Percentiles rank a stretch among this genome's conserved stretches.
phyloP scores from a whole-genome alignment of 2,888 invertebrate species.

The Labia minor region DNA sequence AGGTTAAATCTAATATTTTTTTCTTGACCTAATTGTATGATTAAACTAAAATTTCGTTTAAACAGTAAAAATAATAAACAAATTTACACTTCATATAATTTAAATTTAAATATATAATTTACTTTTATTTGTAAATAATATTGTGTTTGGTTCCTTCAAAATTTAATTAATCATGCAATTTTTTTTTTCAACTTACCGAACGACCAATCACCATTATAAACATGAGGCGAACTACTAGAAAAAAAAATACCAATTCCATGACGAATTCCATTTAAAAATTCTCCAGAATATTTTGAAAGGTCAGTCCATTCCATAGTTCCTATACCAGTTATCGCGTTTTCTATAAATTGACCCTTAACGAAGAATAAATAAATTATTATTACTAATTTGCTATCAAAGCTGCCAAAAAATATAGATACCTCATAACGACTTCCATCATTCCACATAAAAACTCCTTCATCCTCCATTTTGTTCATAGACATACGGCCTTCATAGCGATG shows the following conservation, averaged over 20 bases:
- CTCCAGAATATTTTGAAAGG: constrained; percentile 47
- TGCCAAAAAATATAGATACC: constrained; percentile 14
- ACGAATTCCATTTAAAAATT: constrained; percentile 45
- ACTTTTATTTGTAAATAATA: too few species aligned
- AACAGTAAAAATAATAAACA: too few species aligned
- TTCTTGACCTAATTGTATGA: too few species aligned
- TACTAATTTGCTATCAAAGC: neutral
- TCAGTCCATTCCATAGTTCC: constrained; percentile 46
- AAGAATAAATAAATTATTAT: neutral
- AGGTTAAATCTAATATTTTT: too few species aligned
- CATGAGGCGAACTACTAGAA: constrained; percentile 26
- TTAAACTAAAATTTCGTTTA: too few species aligned
- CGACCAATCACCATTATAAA: constrained; percentile 38
- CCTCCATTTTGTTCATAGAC: constrained; percentile 22
- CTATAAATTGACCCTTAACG: constrained; percentile 44
- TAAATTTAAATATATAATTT: too few species aligned
- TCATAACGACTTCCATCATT: constrained; percentile 22
- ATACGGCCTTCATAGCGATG: constrained; percentile 21
- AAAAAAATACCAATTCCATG: constrained; percentile 36
- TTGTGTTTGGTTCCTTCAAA: too few species aligned
- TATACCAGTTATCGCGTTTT: constrained; percentile 45
- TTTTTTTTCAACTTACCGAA: constrained; percentile 35
- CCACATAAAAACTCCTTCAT: constrained; percentile 20
- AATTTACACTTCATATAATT: too few species aligned
- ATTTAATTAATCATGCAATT: too few species aligned